Evolutionary conservation across 2,113 vertebrate species (phyloP), one percentile per base, ranked within the genome.

Genomic region (Numenius arquata): DNA sequence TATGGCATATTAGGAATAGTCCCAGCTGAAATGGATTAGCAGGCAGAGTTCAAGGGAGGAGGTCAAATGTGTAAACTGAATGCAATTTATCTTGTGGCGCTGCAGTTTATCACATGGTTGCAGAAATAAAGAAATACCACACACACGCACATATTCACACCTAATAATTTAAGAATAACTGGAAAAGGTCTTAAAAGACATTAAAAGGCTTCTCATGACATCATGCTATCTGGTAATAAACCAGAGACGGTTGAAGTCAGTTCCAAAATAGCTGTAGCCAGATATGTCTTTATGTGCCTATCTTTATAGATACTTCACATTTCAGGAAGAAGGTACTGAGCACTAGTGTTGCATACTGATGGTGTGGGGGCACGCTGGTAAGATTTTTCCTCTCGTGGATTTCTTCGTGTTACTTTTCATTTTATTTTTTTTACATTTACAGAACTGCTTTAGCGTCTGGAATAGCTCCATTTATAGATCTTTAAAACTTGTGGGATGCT

Each of bases 1-100:
- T 92, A 82, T 50, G 73, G 94, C 41, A 11, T 87, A 70, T 93
- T 93, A 92, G 92, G 76, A 95, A 47, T 81, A 79, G 91, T 93
- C 89, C 87, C 96, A 96, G 95, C 92, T 96, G 95, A 97, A 95
- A 94, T 93, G 89, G 96, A 95, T 96, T 96, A 95, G 73, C 77
- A 78, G 62, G 32, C 90, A 85, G 89, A 96, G 94, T 96, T 96
- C 96, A 96, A 95, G 91, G 91, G 89, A 95, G 71, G 84, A 89
- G 96, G 96, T 95, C 92, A 97, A 19, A 96, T 41, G 92, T 93
- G 93, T 87, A 93, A 95, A 92, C 89, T 76, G 77, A 89, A 89
- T 55, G 92, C 92, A 95, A 76, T 97, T 97, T 95, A 89, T 95
- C 94, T 97, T 89, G 81, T 91, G 94, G 77, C 62, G 20, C 74